These are phyloP conservation scores for Falco punctatus DNA, from an alignment of 2,113 vertebrate genomes.

Conservation along the genomic window DNA sequence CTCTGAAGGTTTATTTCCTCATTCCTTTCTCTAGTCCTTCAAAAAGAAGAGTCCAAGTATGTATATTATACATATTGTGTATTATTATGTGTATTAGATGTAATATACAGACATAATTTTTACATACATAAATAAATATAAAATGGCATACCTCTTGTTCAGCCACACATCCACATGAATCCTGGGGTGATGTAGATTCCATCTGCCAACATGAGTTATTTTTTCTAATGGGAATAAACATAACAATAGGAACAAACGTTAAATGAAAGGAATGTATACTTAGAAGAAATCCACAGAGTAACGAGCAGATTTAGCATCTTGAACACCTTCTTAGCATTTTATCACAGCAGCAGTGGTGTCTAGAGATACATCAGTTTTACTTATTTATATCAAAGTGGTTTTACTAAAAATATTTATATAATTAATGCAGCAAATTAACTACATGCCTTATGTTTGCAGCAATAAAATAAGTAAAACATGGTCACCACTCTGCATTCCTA, in stretches of 20 bases:
- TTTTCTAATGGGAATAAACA: conserved; percentile 4
- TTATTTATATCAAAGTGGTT: background rate
- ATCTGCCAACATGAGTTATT: conserved; percentile 45
- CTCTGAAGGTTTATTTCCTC: background rate
- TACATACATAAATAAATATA: background rate
- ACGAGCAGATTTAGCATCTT: background rate
- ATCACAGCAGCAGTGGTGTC: background rate
- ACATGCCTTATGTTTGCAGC: background rate
- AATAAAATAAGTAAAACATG: background rate
- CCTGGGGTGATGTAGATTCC: background rate
- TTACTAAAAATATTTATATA: background rate
- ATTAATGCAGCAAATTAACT: background rate
- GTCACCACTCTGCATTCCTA: background rate
- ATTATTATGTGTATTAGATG: background rate
- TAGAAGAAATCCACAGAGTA: background rate
- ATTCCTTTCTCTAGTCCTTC: background rate
- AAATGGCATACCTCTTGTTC: background rate
- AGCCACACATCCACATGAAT: conserved; percentile 30
- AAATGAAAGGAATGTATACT: background rate
- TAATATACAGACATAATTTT: background rate
- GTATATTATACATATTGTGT: too few relatives aligned
- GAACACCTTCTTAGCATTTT: background rate
- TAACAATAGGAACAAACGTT: background rate
- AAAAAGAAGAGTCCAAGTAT: background rate
- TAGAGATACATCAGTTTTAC: background rate